Evolutionary conservation across 1,140 invertebrate genomes (phyloP).

Genomic region (Dolichoris vasculosae): DNA sequence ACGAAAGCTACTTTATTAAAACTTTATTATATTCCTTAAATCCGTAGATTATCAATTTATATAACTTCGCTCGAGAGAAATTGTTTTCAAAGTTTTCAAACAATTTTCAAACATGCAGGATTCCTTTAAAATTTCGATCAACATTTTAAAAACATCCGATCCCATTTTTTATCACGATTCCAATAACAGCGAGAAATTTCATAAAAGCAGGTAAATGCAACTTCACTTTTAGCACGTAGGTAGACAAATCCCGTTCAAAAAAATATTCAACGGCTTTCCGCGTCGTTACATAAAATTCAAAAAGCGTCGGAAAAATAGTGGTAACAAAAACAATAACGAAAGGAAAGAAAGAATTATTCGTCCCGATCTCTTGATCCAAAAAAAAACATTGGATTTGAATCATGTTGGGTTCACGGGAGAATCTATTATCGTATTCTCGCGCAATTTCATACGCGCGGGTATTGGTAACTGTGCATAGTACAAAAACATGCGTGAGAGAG

Average conservation of each 20-base stretch:
- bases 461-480: not conserved
- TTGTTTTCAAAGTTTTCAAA: not conserved
- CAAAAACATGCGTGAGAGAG: not conserved
- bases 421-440: not conserved
- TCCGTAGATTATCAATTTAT: not conserved
- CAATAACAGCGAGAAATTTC: not conserved
- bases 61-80: not conserved
- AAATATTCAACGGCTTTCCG: not conserved
- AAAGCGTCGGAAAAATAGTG: not conserved
- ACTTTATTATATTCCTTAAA: not conserved
- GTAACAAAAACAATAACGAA: constrained; percentile 9
- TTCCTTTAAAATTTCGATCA: not conserved
- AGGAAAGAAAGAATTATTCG: not conserved
- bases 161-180: constrained; percentile 2
- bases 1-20: no score
- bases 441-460: not conserved
- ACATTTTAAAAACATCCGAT: not conserved
- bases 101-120: not conserved
- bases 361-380: not conserved
- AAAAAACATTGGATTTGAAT: constrained; percentile 18
- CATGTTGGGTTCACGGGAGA: not conserved
- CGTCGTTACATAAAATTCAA: not conserved
- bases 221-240: not conserved
- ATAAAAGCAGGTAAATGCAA: not conserved
- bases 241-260: not conserved